Evolutionary conservation across 92 coral and sea anemone genomes (phyloP).

Genomic region (Phenganax marumi): DNA sequence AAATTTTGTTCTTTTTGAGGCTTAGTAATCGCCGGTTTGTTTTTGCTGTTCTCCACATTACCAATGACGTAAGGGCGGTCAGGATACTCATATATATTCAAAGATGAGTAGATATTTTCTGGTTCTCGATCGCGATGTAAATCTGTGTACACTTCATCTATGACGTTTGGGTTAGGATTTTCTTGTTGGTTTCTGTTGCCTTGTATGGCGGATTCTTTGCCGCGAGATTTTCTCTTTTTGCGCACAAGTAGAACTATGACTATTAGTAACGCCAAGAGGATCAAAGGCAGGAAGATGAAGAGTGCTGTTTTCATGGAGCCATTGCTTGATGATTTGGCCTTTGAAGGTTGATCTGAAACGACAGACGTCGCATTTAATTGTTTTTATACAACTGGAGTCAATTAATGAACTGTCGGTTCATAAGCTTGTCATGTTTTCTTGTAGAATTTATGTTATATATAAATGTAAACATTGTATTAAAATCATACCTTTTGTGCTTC

Average conservation of each 20-base stretch:
- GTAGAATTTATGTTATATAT: no score
- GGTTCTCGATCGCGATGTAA: slow-evolving; percentile 5
- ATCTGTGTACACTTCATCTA: not conserved
- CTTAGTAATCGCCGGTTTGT: not conserved
- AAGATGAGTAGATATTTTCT: not conserved
- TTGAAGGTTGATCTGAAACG: not conserved
- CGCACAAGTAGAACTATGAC: slow-evolving; percentile 7
- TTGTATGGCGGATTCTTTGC: not conserved
- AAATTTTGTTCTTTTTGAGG: not conserved
- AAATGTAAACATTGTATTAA: no score
- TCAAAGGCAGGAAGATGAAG: not conserved
- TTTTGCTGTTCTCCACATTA: not conserved
- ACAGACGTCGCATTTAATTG: not conserved
- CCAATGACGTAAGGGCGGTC: not conserved
- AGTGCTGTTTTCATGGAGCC: not conserved
- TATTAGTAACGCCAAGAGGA: slow-evolving; percentile 8
- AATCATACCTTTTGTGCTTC: no score
- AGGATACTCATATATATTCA: not conserved
- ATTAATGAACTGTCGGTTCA: no score
- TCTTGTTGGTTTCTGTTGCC: not conserved
- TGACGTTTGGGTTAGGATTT: not conserved
- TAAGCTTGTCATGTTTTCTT: no score
- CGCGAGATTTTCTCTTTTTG: not conserved
- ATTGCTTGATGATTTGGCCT: not conserved
- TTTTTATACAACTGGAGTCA: no score